Evolutionary conservation across 2,888 invertebrate genomes (phyloP).

Genomic region (Cephus pulcher): DNA sequence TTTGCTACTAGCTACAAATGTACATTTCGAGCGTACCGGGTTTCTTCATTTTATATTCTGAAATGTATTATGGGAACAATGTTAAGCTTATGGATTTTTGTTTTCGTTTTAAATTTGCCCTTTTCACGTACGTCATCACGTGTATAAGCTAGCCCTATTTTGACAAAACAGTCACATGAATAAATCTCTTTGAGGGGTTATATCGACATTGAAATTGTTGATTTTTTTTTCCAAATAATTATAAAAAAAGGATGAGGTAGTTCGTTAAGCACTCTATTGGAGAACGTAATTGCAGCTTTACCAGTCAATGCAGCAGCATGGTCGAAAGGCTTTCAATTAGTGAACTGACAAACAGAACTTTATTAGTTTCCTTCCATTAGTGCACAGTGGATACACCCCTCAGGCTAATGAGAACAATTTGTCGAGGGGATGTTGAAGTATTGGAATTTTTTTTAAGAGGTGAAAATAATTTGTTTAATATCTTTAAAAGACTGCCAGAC

Average conservation of each 20-base stretch:
- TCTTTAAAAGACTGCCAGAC: neutral
- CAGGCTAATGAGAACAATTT: neutral
- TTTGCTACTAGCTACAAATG: neutral
- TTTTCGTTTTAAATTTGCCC: neutral
- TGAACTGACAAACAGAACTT: neutral
- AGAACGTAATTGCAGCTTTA: neutral
- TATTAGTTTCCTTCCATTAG: neutral
- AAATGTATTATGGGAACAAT: neutral
- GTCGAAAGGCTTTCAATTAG: neutral
- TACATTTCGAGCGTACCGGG: neutral
- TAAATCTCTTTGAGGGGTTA: no score
- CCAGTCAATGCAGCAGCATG: neutral
- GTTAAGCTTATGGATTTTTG: neutral
- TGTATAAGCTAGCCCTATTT: neutral
- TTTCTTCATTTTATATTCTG: neutral
- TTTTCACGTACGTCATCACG: neutral
- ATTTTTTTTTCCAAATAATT: neutral
- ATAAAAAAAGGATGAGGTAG: neutral
- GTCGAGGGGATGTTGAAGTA: neutral
- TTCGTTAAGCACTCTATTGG: neutral
- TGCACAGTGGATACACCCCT: neutral
- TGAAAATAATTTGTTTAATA: neutral
- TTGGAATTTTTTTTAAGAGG: neutral
- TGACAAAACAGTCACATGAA: no score
- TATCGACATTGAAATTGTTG: no score